Evolutionary conservation across 2,797 vertebrate species (phyloP).

Genomic region (Muscicapa striata): DNA sequence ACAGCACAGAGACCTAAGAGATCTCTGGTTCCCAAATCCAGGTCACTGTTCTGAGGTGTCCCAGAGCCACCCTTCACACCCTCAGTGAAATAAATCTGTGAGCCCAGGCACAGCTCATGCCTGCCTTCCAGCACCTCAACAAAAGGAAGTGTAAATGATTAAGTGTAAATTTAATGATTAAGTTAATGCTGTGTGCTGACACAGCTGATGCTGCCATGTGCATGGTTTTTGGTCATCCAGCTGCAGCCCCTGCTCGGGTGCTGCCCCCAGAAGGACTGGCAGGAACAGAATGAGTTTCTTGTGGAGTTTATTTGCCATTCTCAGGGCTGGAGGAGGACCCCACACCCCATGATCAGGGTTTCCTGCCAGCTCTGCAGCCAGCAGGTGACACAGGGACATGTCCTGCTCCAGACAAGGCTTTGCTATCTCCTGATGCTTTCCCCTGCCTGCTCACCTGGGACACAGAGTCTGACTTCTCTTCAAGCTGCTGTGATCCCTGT

Average conservation of each 20-base stretch:
- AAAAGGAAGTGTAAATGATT: background rate
- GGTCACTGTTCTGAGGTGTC: background rate
- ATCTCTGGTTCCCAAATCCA: background rate
- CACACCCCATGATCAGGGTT: fast-evolving
- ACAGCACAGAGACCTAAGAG: background rate
- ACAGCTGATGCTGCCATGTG: fast-evolving
- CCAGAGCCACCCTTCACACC: background rate
- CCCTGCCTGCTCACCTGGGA: background rate
- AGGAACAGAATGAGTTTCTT: background rate
- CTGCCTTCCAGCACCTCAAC: background rate
- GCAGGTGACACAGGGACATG: background rate
- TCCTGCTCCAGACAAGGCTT: background rate
- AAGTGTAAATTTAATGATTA: too few species aligned
- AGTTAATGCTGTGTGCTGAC: background rate
- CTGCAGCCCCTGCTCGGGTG: background rate
- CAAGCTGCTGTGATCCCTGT: background rate
- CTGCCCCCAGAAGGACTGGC: background rate
- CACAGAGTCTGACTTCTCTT: background rate
- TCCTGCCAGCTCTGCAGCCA: background rate
- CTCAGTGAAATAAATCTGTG: background rate
- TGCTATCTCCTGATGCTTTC: background rate
- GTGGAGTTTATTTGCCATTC: background rate
- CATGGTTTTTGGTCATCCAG: fast-evolving
- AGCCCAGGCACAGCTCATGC: background rate
- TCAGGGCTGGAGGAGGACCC: background rate